Evolutionary conservation across 2,113 vertebrate genomes (phyloP).

Genomic region (Nothoprocta pentlandii): DNA sequence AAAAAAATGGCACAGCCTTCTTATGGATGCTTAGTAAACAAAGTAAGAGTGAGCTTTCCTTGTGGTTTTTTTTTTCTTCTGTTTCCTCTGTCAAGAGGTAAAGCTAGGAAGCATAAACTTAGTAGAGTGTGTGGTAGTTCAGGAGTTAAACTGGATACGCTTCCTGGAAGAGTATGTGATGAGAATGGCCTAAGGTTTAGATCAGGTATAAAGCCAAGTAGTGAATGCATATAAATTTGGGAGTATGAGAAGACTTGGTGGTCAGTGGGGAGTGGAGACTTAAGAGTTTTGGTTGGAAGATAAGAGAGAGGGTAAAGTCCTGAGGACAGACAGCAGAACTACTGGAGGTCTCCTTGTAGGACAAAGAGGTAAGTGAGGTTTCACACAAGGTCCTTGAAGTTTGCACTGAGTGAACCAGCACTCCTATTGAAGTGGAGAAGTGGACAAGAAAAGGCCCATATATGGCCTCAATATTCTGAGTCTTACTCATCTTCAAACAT

Average conservation of each 20-base stretch:
- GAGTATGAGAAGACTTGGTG: rapidly evolving
- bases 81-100: neutral
- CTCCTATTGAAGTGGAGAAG: neutral
- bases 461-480: neutral
- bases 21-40: neutral
- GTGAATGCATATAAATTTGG: neutral
- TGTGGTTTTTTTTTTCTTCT: neutral
- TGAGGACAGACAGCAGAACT: neutral
- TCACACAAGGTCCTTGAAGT: neutral
- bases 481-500: neutral
- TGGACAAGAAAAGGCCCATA: neutral
- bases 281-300: neutral
- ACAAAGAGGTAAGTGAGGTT: neutral
- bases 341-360: neutral
- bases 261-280: neutral
- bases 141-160: neutral
- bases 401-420: neutral
- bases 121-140: neutral
- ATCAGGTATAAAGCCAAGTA: neutral
- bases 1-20: neutral
- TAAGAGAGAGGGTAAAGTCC: neutral
- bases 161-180: neutral
- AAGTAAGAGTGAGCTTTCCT: neutral
- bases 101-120: neutral
- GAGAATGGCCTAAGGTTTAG: neutral